Conservation (phyloP, 2,888 invertebrate species). For the Phyllotreta striolata region DNA sequence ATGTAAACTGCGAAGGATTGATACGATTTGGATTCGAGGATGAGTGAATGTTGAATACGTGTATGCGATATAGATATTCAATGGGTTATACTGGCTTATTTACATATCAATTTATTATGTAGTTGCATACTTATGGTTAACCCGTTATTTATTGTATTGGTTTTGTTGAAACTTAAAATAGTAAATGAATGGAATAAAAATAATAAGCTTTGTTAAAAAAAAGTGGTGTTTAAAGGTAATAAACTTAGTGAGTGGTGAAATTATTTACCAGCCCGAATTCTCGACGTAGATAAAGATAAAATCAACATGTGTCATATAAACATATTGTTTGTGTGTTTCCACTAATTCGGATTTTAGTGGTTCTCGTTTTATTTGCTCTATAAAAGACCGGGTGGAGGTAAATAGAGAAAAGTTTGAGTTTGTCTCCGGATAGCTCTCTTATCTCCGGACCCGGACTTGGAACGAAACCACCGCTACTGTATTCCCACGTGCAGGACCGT, state of each 20-base stretch:
- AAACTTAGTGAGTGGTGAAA: not conserved
- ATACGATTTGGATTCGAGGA: slow-evolving; percentile 45
- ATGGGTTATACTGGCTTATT: slow-evolving; percentile 51
- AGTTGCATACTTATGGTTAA: too few relatives aligned
- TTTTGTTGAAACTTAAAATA: too few relatives aligned
- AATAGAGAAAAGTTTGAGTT: slow-evolving; percentile 35
- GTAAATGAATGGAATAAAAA: too few relatives aligned
- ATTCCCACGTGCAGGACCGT: slow-evolving; percentile 21
- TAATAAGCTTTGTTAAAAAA: too few relatives aligned
- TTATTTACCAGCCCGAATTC: slow-evolving; percentile 11
- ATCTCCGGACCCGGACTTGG: slow-evolving; percentile 24
- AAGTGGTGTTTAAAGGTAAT: slow-evolving; percentile 4
- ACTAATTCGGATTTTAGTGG: slow-evolving; percentile 37
- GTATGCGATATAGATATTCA: slow-evolving; percentile 54
- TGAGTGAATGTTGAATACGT: slow-evolving; percentile 47
- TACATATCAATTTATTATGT: slow-evolving; percentile 47
- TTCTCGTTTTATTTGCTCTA: slow-evolving; percentile 34
- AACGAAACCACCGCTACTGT: slow-evolving; percentile 23
- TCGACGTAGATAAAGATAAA: slow-evolving; percentile 28
- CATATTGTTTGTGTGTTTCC: slow-evolving; percentile 38
- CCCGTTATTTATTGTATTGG: too few relatives aligned
- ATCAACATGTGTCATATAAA: slow-evolving; percentile 41
- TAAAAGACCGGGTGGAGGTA: slow-evolving; percentile 37
- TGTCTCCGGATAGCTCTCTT: slow-evolving; percentile 29
- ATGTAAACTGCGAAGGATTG: slow-evolving; percentile 59